A percentile compares a stretch with the other conserved stretches of the same genome.
Evolutionary conservation across 2,113 vertebrate genomes (phyloP).

Genomic region (Takifugu bimaculatus): DNA sequence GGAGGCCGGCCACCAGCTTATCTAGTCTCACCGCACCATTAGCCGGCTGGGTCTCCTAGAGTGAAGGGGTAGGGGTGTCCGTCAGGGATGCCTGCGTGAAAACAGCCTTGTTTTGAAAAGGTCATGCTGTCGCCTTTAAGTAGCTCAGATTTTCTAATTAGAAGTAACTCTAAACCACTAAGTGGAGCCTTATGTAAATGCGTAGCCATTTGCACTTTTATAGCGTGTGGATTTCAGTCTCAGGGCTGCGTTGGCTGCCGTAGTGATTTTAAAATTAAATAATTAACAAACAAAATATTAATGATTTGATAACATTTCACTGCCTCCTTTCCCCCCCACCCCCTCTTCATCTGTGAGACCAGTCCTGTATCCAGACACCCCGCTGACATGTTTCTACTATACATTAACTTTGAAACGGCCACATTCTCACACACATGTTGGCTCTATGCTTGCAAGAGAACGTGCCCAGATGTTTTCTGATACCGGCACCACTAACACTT

Average conservation of each 20-base stretch:
- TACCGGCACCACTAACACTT: no score
- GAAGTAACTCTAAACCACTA: constrained; percentile 33
- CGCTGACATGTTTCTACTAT: no score
- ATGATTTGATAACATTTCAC: not conserved
- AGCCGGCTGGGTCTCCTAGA: constrained; percentile 46
- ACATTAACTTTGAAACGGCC: no score
- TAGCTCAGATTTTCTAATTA: constrained; percentile 49
- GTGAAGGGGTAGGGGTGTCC: constrained; percentile 29
- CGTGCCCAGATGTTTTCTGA: no score
- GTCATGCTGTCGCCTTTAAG: constrained; percentile 37
- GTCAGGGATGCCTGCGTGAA: constrained; percentile 41
- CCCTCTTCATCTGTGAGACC: no score
- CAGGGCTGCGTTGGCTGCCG: no score
- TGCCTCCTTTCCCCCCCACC: no score
- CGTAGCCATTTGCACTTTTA: constrained; percentile 17
- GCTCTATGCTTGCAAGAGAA: no score
- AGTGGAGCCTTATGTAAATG: constrained; percentile 23
- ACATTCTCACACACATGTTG: no score
- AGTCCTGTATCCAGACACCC: no score
- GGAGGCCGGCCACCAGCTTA: constrained; percentile 69
- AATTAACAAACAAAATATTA: not conserved
- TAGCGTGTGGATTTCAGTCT: not conserved
- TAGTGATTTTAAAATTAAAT: not conserved
- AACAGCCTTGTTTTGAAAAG: constrained; percentile 54
- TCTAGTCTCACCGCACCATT: constrained; percentile 67